These are phyloP conservation scores for Harpegnathos saltator DNA, from an alignment of 1,140 invertebrate species.

Conservation along the genomic window DNA sequence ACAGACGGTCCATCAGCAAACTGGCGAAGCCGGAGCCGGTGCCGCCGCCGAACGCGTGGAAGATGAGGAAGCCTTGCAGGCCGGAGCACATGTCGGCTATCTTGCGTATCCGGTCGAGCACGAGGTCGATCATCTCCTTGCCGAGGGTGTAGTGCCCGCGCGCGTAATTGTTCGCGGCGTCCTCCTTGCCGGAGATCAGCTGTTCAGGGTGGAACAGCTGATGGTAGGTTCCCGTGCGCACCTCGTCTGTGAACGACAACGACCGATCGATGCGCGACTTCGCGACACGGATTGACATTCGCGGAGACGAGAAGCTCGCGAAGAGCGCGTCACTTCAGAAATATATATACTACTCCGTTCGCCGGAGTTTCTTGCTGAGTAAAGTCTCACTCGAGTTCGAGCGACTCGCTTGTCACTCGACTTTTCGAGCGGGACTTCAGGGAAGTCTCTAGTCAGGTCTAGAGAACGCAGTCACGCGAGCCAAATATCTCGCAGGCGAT, in stretches of 20 bases:
- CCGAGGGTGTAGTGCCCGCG: conserved; percentile 89
- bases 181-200: conserved; percentile 90
- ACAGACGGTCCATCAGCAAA: conserved; percentile 91
- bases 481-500: too few relatives aligned
- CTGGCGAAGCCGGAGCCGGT: conserved; percentile 92
- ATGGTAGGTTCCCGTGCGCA: conserved; percentile 89
- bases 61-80: conserved; percentile 89
- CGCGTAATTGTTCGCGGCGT: conserved; percentile 84
- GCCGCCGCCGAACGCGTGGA: conserved; percentile 89
- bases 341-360: too few relatives aligned
- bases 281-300: too few relatives aligned
- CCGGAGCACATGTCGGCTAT: conserved; percentile 88
- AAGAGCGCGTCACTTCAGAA: too few relatives aligned
- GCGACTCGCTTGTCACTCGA: too few relatives aligned
- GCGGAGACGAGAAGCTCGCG: not conserved
- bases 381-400: too few relatives aligned
- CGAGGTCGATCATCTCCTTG: conserved; percentile 87
- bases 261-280: not conserved
- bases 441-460: too few relatives aligned
- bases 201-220: conserved; percentile 90
- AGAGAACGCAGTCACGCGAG: too few relatives aligned
- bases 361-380: too few relatives aligned
- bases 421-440: too few relatives aligned
- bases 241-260: conserved; percentile 85
- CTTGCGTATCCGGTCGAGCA: conserved; percentile 80